Evolutionary conservation across 2,888 invertebrate species (phyloP).

Genomic region (Dione juno): DNA sequence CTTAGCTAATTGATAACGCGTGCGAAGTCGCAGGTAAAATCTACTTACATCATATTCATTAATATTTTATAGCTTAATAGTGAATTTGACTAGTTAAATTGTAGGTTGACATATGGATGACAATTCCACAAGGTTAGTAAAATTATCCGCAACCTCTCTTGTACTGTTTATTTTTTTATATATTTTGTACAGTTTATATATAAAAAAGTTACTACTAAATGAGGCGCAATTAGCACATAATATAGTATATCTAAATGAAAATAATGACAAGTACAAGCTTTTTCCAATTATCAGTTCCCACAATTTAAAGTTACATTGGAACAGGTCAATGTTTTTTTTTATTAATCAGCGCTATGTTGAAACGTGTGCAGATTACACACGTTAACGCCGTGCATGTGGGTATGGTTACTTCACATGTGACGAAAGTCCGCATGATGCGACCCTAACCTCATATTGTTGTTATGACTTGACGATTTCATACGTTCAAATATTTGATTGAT

Average conservation of each 20-base stretch:
- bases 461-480: background rate
- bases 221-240: too few relatives aligned
- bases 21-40: too few relatives aligned
- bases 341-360: constrained; percentile 23
- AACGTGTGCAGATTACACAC: constrained; percentile 21
- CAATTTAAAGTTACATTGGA: constrained; percentile 5
- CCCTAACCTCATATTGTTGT: constrained; percentile 15
- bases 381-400: constrained; percentile 13
- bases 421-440: constrained; percentile 24
- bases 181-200: too few relatives aligned
- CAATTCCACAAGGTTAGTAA: background rate
- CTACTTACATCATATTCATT: too few relatives aligned
- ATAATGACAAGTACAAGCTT: too few relatives aligned
- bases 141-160: background rate
- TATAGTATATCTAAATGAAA: background rate
- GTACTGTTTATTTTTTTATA: background rate
- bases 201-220: too few relatives aligned
- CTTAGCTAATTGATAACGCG: too few relatives aligned
- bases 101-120: background rate
- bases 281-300: background rate
- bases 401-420: constrained; percentile 1
- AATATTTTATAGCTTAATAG: background rate
- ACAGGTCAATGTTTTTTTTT: constrained; percentile 12
- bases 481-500: constrained; percentile 17
- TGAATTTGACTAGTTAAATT: background rate